Evolutionary conservation across 1,140 invertebrate species (phyloP).

Genomic region (Drosophila kohkoa): DNA sequence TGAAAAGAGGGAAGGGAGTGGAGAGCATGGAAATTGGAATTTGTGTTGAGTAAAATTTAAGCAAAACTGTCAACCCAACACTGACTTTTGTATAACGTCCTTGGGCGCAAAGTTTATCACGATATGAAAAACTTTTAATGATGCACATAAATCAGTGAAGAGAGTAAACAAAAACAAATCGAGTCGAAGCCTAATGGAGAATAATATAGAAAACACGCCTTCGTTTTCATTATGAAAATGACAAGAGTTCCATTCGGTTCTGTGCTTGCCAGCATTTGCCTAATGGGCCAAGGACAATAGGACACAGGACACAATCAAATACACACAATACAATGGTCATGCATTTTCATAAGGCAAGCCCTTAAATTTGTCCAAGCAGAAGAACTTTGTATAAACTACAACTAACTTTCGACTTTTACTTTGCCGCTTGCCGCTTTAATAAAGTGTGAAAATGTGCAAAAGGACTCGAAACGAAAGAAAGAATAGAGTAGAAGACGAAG

Average conservation of each 20-base stretch:
- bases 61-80: conserved; percentile 8
- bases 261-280: conserved; percentile 9
- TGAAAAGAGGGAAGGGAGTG: not conserved
- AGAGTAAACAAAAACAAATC: conserved; percentile 30
- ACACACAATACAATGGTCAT: conserved; percentile 18
- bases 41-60: conserved; percentile 15
- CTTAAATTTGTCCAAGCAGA: conserved; percentile 34
- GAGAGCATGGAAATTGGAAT: conserved; percentile 27
- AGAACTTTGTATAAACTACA: conserved; percentile 50
- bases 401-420: conserved; percentile 74
- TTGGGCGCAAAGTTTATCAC: conserved; percentile 38
- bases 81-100: conserved; percentile 14
- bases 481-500: conserved; percentile 14
- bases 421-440: conserved; percentile 74
- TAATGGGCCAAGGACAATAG: conserved; percentile 32
- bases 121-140: conserved; percentile 49
- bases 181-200: conserved; percentile 39
- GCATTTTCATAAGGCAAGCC: conserved; percentile 51
- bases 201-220: conserved; percentile 42
- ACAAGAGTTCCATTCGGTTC: conserved; percentile 3
- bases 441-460: conserved; percentile 77
- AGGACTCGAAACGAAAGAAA: not conserved
- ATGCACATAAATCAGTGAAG: conserved; percentile 44
- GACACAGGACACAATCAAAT: not conserved
- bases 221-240: conserved; percentile 50